Evolutionary conservation across 2,797 vertebrate genomes (phyloP), one percentile per base, ranked within the genome.

Genomic region (Phaenicophaeus curvirostris): DNA sequence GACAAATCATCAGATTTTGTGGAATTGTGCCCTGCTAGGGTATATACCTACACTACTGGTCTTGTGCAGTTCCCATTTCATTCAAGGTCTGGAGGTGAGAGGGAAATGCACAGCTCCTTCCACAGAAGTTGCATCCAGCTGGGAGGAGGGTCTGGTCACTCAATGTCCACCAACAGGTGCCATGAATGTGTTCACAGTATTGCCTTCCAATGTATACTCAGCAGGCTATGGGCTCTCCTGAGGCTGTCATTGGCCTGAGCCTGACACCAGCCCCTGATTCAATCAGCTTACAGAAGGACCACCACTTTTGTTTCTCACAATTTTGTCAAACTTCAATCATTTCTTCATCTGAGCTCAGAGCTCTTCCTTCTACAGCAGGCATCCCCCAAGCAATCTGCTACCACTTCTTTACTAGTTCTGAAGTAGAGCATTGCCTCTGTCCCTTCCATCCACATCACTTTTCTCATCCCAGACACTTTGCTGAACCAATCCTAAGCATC

Each of bases 261-360:
- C 20, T 23, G 7, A 53, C 46, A 72, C 33, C n/a, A 91, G 7
- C 3, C 5, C 28, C 9, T 1, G 1, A 35, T 15, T 85, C 6
- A 66, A 46, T 37, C 4, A 2, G 30, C 39, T 62, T 65, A 66
- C n/a, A 31, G 35, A 15, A 27, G 25, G 6, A 80, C 18, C n/a
- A 18, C 33, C 8, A 46, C 0, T 41, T 72, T 15, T 30, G 25
- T 11, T 42, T 8, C 7, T 61, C 17, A 67, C 9, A 63, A 2
- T 33, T 74, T 33, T 59, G 13, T 72, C 12, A 14, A 25, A 50
- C 7, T 33, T 85, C 20, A 57, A 15, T 3, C 13, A 15, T 63
- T 68, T 86, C 54, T 75, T 84, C n/a, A 16, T 53, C 21, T 31
- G 69, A 88, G 44, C 39, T 93, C 59, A 51, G 75, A 94, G 23